A percentile compares a stretch with the other conserved stretches of the same genome.
Conservation (phyloP, 2,113 vertebrate genomes). For the Chrysemys picta region DNA sequence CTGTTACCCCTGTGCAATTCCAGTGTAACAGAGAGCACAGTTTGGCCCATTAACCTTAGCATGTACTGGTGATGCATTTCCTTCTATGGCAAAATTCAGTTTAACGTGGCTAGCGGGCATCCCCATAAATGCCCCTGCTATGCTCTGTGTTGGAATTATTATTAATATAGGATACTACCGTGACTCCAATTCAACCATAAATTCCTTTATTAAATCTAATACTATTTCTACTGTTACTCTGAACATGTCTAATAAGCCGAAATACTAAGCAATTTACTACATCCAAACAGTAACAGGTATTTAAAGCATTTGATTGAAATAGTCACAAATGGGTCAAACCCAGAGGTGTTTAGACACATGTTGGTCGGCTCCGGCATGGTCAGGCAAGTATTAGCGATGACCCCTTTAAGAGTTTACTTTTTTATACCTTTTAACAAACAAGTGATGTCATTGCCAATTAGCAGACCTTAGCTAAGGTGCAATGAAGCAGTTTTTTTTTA, state of each 20-base stretch:
- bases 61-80: not conserved
- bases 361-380: not conserved
- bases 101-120: not conserved
- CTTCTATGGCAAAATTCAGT: not conserved
- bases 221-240: not conserved
- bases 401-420: not conserved
- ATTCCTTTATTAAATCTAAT: not conserved
- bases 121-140: not conserved
- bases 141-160: not conserved
- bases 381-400: not conserved
- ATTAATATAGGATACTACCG: not conserved
- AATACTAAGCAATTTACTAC: not conserved
- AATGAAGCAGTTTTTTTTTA: not conserved
- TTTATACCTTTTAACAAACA: not conserved
- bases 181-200: not conserved
- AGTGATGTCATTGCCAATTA: not conserved
- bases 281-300: not conserved
- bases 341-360: not conserved
- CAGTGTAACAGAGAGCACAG: not conserved
- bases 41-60: not conserved
- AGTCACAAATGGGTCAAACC: not conserved
- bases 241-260: not conserved
- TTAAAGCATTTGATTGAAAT: not conserved
- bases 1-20: not conserved
- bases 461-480: not conserved